A percentile compares a stretch with the other conserved stretches of the same genome.
These are phyloP conservation scores for Cheilosia vulpina DNA, from an alignment of 2,888 invertebrate genomes.

Conservation along the genomic window DNA sequence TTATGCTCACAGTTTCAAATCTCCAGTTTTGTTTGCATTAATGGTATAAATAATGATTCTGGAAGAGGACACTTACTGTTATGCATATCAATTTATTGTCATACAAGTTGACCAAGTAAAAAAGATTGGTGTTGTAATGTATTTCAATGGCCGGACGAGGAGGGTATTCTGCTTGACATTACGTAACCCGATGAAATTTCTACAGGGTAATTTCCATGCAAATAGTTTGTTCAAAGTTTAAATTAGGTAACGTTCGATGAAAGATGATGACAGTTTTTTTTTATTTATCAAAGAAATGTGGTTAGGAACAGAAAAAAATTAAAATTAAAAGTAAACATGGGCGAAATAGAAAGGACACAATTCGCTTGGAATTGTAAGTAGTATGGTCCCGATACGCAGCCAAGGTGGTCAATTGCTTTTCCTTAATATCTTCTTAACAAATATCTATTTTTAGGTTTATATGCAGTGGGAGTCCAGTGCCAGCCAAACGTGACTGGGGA, in stretches of 20 bases:
- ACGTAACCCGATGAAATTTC: constrained; percentile 7
- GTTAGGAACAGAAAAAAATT: not conserved
- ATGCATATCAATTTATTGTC: constrained; percentile 47
- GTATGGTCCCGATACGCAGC: no score
- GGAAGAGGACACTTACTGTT: constrained; percentile 29
- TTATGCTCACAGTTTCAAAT: constrained; percentile 44
- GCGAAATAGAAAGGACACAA: not conserved
- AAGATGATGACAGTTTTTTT: not conserved
- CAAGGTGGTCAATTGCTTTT: no score
- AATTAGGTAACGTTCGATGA: not conserved
- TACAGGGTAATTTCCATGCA: constrained; percentile 24
- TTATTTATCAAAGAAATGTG: not conserved
- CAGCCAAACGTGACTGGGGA: no score
- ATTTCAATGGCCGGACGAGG: constrained; percentile 30
- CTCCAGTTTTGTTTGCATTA: constrained; percentile 27
- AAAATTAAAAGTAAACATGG: not conserved
- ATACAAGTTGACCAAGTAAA: constrained; percentile 12
- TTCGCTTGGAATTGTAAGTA: not conserved
- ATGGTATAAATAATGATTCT: constrained; percentile 21
- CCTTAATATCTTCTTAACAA: no score
- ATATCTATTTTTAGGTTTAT: no score
- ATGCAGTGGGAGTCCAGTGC: no score
- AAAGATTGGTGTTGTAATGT: constrained; percentile 30
- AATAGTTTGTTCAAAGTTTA: constrained; percentile 15
- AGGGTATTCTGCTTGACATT: not conserved